A percentile compares a stretch with the other conserved stretches of the same genome.
Evolutionary conservation across 2,888 invertebrate genomes (phyloP).

Genomic region (Geotrupes spiniger): DNA sequence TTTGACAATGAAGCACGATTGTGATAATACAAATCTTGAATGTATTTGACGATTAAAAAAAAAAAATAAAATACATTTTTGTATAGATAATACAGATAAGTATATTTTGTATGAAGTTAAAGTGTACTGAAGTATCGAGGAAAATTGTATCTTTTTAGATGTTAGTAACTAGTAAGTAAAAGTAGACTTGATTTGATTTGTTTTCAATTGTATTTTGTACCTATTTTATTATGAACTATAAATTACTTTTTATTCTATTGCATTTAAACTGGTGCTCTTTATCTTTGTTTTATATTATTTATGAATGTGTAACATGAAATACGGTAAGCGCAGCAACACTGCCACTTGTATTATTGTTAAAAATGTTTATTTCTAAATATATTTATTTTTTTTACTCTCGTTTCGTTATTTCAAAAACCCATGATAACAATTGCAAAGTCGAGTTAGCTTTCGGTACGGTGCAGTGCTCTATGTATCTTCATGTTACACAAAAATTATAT

Average conservation of each 20-base stretch:
- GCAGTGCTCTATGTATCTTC: constrained; percentile 14
- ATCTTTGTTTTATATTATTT: neutral
- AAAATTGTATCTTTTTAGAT: constrained; percentile 4
- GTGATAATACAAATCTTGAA: too few relatives aligned
- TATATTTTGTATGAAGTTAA: too few relatives aligned
- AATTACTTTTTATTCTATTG: constrained; percentile 17
- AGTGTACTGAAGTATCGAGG: too few relatives aligned
- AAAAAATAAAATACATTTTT: too few relatives aligned
- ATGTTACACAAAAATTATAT: constrained; percentile 16
- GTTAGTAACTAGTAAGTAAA: too few relatives aligned
- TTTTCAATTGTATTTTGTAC: constrained; percentile 14
- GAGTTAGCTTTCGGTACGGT: neutral
- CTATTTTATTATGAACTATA: constrained; percentile 14
- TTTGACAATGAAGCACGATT: too few relatives aligned
- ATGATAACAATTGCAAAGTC: too few relatives aligned
- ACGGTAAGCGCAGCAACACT: constrained; percentile 11
- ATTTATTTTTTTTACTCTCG: constrained; percentile 13
- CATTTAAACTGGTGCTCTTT: constrained; percentile 29
- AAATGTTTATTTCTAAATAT: constrained; percentile 11
- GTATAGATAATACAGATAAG: too few relatives aligned
- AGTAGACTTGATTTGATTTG: too few relatives aligned
- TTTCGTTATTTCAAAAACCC: constrained; percentile 10
- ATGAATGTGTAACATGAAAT: constrained; percentile 16
- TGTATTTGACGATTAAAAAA: too few relatives aligned
- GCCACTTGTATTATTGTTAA: constrained; percentile 12